phyloP scores from a whole-genome alignment of 2,797 vertebrate genomes.

The Sebastes goodei region DNA sequence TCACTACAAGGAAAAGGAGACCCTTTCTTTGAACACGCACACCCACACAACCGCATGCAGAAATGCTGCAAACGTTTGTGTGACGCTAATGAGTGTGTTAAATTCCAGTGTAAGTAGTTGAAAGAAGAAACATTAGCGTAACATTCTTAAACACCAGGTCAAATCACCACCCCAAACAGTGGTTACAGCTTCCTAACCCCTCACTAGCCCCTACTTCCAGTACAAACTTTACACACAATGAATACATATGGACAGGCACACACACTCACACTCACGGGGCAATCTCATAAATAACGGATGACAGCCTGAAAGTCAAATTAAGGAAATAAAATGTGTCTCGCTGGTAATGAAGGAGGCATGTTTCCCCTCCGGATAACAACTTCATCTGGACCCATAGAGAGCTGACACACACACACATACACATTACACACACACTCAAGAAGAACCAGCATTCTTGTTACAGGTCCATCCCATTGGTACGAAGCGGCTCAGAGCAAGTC shows the following conservation, averaged over 20 bases:
- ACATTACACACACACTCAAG: not conserved
- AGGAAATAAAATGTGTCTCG: conserved; percentile 76
- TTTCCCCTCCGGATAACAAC: conserved; percentile 75
- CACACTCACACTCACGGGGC: conserved; percentile 16
- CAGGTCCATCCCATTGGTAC: conserved; percentile 42
- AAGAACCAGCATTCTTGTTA: conserved; percentile 43
- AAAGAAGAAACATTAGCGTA: conserved; percentile 69
- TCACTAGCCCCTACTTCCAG: conserved; percentile 4
- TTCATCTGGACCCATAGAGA: conserved; percentile 59
- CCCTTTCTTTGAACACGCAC: conserved; percentile 13
- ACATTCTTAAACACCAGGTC: conserved; percentile 54
- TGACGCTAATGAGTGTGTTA: conserved; percentile 61
- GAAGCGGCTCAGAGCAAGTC: conserved; percentile 42
- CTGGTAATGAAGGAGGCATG: conserved; percentile 76
- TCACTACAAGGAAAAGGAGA: conserved; percentile 1
- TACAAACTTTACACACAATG: conserved; percentile 42
- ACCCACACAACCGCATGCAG: not conserved
- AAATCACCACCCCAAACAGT: conserved; percentile 63
- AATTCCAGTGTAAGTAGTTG: conserved; percentile 72
- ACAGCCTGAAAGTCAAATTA: conserved; percentile 80
- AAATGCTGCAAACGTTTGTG: conserved; percentile 46
- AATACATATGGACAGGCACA: conserved; percentile 13
- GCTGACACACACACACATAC: conserved; percentile 24
- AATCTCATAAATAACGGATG: conserved; percentile 75
- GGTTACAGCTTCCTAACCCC: conserved; percentile 45